phyloP scores from a whole-genome alignment of 2,797 vertebrate species.

The Semotilus atromaculatus region DNA sequence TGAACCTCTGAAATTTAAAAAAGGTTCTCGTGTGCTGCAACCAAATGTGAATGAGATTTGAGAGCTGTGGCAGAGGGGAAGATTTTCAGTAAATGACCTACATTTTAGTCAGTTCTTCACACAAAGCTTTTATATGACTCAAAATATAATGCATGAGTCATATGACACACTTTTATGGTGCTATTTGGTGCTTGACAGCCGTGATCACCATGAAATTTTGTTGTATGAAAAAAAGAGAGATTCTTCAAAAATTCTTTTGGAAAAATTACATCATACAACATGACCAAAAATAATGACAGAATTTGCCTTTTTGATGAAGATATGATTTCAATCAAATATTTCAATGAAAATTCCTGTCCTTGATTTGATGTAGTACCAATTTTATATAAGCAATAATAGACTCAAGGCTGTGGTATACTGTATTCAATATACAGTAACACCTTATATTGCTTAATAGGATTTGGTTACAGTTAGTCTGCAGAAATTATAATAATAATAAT shows the following conservation, averaged over 20 bases:
- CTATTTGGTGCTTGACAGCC: neutral
- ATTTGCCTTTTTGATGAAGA: slow-evolving; percentile 6
- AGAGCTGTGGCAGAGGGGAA: neutral
- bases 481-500: slow-evolving; percentile 17
- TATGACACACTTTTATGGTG: neutral
- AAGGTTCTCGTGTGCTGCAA: neutral
- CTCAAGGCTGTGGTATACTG: slow-evolving; percentile 13
- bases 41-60: neutral
- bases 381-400: slow-evolving; percentile 26
- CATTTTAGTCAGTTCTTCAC: neutral
- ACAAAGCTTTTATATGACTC: neutral
- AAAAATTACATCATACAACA: neutral
- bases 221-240: neutral
- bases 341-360: slow-evolving; percentile 12
- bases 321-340: slow-evolving; percentile 1
- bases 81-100: neutral
- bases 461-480: slow-evolving; percentile 2
- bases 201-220: neutral
- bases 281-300: neutral
- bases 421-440: slow-evolving; percentile 17
- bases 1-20: neutral
- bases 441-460: slow-evolving; percentile 23
- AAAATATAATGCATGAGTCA: neutral
- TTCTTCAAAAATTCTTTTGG: neutral
- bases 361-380: slow-evolving; percentile 5